phyloP scores from a whole-genome alignment of 92 coral and sea anemone genomes.

The Anthopleura xanthogrammica region DNA sequence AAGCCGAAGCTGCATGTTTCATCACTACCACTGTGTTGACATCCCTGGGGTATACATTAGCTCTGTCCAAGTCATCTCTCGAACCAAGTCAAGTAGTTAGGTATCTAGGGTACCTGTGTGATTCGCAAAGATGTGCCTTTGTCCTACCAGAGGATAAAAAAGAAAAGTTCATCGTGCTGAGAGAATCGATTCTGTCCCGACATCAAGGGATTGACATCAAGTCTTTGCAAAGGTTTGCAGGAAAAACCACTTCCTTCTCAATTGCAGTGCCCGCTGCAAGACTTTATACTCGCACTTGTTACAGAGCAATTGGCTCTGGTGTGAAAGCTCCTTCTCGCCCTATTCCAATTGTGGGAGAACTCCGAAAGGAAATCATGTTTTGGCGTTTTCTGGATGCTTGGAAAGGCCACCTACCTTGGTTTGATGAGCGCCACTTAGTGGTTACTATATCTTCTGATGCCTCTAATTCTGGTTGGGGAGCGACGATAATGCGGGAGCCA shows the following conservation, averaged over 20 bases:
- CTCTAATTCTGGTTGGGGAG: background rate
- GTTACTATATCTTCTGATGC: background rate
- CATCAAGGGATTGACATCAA: background rate
- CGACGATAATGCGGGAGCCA: background rate
- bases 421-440: background rate
- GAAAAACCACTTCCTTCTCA: conserved; percentile 59
- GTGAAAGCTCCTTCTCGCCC: background rate
- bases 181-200: background rate
- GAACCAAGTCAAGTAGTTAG: conserved; percentile 36
- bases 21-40: conserved; percentile 33
- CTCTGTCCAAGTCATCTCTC: conserved; percentile 36
- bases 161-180: conserved; percentile 29
- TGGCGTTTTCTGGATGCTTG: background rate
- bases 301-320: conserved; percentile 18
- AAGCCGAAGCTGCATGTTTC: conserved; percentile 39
- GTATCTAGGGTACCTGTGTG: conserved; percentile 44
- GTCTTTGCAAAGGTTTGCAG: conserved; percentile 27
- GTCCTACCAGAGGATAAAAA: conserved; percentile 44
- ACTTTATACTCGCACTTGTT: conserved; percentile 36
- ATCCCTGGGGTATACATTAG: conserved; percentile 44
- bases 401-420: background rate
- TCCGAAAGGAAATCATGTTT: background rate
- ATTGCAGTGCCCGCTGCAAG: conserved; percentile 44
- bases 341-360: background rate
- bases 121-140: conserved; percentile 39